These are phyloP conservation scores for Carposina sasakii DNA, from an alignment of 1,140 invertebrate species.

Conservation along the genomic window DNA sequence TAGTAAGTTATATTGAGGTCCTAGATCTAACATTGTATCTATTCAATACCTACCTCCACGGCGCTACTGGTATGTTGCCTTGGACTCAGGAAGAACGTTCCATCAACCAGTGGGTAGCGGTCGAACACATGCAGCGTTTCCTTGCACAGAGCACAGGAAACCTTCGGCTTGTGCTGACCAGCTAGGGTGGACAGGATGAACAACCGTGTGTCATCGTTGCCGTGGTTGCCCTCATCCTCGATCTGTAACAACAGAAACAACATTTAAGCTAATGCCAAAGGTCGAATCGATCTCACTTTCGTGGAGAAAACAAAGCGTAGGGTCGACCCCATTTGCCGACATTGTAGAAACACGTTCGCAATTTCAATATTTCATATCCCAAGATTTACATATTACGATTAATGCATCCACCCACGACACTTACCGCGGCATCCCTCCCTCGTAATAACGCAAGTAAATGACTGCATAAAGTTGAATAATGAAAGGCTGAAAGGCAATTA, in stretches of 20 bases:
- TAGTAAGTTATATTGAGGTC: too few species aligned
- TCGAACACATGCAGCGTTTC: constrained; percentile 94
- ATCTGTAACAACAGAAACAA: constrained; percentile 90
- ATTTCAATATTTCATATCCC: constrained; percentile 65
- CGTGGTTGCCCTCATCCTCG: constrained; percentile 97
- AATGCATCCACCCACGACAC: constrained; percentile 68
- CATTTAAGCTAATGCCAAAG: too few species aligned
- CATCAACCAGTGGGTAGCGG: constrained; percentile 96
- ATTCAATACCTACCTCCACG: constrained; percentile 78
- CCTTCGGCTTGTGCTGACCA: constrained; percentile 85
- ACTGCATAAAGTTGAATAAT: constrained; percentile 71
- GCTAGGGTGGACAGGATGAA: constrained; percentile 94
- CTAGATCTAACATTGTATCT: too few species aligned
- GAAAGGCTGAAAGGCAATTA: constrained; percentile 71
- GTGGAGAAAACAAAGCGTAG: constrained; percentile 29
- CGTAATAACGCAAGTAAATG: constrained; percentile 69
- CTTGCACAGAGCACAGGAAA: constrained; percentile 92
- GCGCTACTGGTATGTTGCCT: constrained; percentile 88
- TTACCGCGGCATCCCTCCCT: constrained; percentile 58
- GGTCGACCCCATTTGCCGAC: constrained; percentile 23
- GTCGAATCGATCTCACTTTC: too few species aligned
- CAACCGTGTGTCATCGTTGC: constrained; percentile 96
- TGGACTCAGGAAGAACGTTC: constrained; percentile 97
- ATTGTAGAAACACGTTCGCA: constrained; percentile 42
- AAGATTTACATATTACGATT: constrained; percentile 67